Base-by-base conservation (phyloP, 1,140 invertebrate species). In the Colletes latitarsis region DNA sequence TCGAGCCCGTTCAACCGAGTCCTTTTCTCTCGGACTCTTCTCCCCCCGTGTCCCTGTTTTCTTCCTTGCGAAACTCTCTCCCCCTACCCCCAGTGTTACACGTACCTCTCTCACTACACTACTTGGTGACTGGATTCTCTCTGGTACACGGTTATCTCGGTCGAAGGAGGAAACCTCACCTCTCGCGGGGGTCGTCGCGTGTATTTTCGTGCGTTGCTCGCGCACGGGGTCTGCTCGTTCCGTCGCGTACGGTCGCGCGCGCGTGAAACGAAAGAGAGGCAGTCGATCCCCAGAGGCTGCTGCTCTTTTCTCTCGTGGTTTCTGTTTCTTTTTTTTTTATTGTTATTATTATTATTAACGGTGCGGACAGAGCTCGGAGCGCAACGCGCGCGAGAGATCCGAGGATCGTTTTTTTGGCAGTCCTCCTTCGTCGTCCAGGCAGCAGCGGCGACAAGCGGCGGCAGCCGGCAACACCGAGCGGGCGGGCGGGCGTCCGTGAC, bases 381-480 rank as follows among this genome's bases (percentile, higher is more conserved):
- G 30, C 39, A n/a, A 19, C 52, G 39, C 9, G 15, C 12, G 52
- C 43, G 14, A 30, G 55, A 69, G 19, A 55, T 8, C 53, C 14
- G 63, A 60, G 43, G n/a, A 77, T 69, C 53, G 53, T 49, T 43
- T 60, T 77, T 71, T 78, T 30, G 77, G 46, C 57, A 73, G 58
- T 79, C 81, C 60, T 63, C 19, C 62, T 46, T 41, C 43, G 17
- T 64, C 67, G 41, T 39, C 64, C 53, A 63, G 74, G 77, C 70
- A 73, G 84, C 49, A 78, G 85, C 69, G 85, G 75, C 81, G 84
- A 86, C 82, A 87, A 87, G 78, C 84, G 84, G 84, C 85, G 64
- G 78, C 60, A 73, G 76, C 77, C 64, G 82, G 78, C 77, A 86
- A 78, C 77, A 87, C 21, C 57, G 74, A 55, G 41, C 57, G 49